Evolutionary conservation across 2,797 vertebrate genomes (phyloP).

Genomic region (Bovichtus variegatus): DNA sequence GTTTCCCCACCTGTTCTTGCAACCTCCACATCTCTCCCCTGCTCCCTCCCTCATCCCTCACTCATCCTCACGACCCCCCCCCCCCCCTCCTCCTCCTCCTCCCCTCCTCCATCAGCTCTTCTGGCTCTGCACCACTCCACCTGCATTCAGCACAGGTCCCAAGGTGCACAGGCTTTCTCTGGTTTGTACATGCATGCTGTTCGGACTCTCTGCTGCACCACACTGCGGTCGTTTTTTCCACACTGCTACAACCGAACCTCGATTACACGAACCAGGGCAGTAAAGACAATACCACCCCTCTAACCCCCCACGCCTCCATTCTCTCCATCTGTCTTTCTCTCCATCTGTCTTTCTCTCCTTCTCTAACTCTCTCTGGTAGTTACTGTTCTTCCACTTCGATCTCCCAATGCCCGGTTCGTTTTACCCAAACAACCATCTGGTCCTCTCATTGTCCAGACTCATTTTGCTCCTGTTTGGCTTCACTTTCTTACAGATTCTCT

Average conservation of each 20-base stretch:
- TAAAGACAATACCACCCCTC: conserved; percentile 31
- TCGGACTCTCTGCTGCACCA: conserved; percentile 54
- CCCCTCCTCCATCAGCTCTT: conserved; percentile 30
- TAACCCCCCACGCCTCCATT: conserved; percentile 24
- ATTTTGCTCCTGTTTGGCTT: conserved; percentile 64
- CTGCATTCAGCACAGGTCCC: conserved; percentile 75
- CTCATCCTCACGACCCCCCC: conserved; percentile 6
- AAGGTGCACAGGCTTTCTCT: conserved; percentile 39
- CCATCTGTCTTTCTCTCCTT: conserved; percentile 38
- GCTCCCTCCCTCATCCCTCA: conserved; percentile 43
- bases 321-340: conserved; percentile 63
- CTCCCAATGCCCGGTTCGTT: conserved; percentile 19
- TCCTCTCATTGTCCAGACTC: conserved; percentile 53
- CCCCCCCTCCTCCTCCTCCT: background rate
- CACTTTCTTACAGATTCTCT: conserved; percentile 41
- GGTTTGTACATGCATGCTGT: conserved; percentile 41
- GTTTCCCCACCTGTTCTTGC: conserved; percentile 82
- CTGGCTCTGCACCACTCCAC: conserved; percentile 64
- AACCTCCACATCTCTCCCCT: conserved; percentile 62
- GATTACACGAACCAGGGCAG: conserved; percentile 56
- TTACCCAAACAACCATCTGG: conserved; percentile 52
- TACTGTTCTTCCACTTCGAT: conserved; percentile 25
- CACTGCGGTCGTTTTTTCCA: conserved; percentile 54
- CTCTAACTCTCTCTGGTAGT: conserved; percentile 49
- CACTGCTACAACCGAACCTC: conserved; percentile 38